These are phyloP conservation scores for Lycocerus yunnanus DNA, from an alignment of 2,888 invertebrate genomes.

Conservation along the genomic window DNA sequence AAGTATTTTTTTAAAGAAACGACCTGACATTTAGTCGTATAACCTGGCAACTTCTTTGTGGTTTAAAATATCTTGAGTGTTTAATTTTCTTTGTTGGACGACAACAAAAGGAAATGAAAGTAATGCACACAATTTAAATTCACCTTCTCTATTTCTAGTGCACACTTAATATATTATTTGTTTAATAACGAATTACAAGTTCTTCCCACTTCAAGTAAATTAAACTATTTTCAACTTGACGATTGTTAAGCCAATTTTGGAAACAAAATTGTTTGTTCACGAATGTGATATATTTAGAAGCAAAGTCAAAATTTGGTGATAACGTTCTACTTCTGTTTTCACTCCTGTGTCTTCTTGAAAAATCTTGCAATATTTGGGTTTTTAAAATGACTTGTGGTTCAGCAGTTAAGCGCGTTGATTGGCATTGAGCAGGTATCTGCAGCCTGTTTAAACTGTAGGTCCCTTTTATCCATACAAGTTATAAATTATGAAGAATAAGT, in stretches of 20 bases:
- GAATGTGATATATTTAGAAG: background rate
- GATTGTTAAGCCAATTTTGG: background rate
- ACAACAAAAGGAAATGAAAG: background rate
- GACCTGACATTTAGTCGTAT: background rate
- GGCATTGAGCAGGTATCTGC: too few species aligned
- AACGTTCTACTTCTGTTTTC: background rate
- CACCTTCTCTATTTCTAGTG: background rate
- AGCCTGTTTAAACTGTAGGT: too few species aligned
- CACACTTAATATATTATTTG: background rate
- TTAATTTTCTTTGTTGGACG: background rate
- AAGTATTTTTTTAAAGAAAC: background rate
- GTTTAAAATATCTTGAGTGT: background rate
- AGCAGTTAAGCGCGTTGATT: too few species aligned
- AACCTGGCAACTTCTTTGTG: background rate
- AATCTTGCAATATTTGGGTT: too few species aligned
- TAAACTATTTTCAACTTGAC: background rate
- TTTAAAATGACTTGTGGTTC: too few species aligned
- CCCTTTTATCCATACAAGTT: too few species aligned
- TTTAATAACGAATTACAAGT: background rate
- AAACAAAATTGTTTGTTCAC: background rate
- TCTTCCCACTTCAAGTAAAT: background rate
- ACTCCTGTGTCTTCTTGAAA: too few species aligned
- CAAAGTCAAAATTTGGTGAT: background rate
- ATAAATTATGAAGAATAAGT: too few species aligned
- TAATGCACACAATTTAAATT: background rate